Evolutionary conservation across 2,797 vertebrate genomes (phyloP), one percentile per base, ranked within the genome.

Genomic region (Girardinus metallicus): DNA sequence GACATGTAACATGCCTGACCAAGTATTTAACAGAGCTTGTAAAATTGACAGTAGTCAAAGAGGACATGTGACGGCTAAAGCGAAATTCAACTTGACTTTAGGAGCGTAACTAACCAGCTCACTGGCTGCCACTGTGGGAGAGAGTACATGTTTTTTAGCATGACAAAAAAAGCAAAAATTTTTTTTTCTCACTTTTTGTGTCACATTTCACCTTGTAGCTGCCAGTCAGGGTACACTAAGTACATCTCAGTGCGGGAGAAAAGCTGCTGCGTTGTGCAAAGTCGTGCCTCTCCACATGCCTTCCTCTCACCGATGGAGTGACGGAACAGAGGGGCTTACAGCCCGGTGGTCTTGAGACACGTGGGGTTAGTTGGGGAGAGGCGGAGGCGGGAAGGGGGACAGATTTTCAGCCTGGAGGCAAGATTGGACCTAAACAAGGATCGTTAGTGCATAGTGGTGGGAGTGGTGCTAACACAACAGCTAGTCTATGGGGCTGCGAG

Each of bases 361-460:
- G 79, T 12, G 46, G 43, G 70, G 78, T 73, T 70, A 80, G 71
- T 74, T 77, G 72, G 60, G 73, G 80, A 88, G 81, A 87, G 77
- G 77, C 80, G 75, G 80, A 82, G 78, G 83, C 29, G 29, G 85
- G 79, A 79, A 89, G 77, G 23, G 57, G 81, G 87, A 93, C 91
- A 91, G 87, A 92, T 92, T 94, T 95, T 91, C 81, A 88, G 91
- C 92, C 91, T 72, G 73, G 26, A 47, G 94, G 82, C 85, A 84
- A 9, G 70, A 86, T 80, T 76, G 89, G 91, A 92, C 89, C 87
- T 89, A 94, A 93, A 93, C 93, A 92, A 91, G 87, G 87, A 90
- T 87, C 87, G 87, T 74, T 80, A 83, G 91, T 79, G 91, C 85
- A 85, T 91, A 85, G 76, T 84, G 79, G 80, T 88, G 88, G 86